phyloP scores from a whole-genome alignment of 2,797 vertebrate species.

The Parauchenoglanis ngamensis region DNA sequence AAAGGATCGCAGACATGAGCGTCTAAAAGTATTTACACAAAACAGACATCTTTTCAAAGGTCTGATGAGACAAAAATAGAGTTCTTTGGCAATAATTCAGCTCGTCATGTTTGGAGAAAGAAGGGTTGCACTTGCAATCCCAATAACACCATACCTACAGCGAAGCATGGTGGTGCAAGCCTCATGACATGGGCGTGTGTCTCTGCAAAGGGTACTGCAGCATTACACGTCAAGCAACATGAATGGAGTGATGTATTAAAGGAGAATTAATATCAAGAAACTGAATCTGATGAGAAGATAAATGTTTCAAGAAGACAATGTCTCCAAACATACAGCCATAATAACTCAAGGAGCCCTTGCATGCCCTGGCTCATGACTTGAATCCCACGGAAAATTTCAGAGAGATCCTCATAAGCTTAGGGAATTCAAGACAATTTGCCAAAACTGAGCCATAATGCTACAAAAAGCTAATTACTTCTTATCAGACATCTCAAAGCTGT shows the following conservation, averaged over 20 bases:
- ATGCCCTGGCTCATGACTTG: neutral
- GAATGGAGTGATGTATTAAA: neutral
- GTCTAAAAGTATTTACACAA: too few relatives aligned
- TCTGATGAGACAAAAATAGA: neutral
- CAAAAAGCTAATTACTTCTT: constrained; percentile 22
- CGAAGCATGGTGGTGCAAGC: neutral
- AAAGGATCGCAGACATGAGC: too few relatives aligned
- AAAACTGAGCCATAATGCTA: neutral
- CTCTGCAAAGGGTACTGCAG: neutral
- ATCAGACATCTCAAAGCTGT: neutral
- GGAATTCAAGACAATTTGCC: constrained; percentile 13
- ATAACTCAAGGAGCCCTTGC: neutral
- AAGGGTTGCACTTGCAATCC: neutral
- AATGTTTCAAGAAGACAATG: neutral
- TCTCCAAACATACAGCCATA: neutral
- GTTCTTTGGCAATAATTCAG: neutral
- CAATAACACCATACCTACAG: neutral
- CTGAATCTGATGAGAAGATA: neutral
- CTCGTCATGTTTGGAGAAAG: neutral
- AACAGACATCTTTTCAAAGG: too few relatives aligned
- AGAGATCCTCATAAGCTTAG: neutral
- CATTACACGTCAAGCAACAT: neutral
- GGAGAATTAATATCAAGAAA: neutral
- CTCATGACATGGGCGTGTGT: neutral
- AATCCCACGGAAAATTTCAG: neutral